Evolutionary conservation across 1,140 invertebrate genomes (phyloP).

Genomic region (Chrysomallon squamiferum): DNA sequence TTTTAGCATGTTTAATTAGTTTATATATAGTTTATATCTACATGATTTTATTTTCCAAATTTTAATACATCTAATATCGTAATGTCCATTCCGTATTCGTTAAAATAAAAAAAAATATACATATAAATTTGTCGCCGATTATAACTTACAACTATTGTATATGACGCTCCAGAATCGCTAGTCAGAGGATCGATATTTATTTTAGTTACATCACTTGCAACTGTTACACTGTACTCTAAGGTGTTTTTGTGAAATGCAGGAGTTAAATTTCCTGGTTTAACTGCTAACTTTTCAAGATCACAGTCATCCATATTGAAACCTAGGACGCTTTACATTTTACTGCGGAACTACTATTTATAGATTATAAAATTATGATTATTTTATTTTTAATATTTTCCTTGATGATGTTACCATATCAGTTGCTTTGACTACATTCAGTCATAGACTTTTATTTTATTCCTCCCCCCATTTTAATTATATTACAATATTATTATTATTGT

Average conservation of each 20-base stretch:
- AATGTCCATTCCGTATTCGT: too few species aligned
- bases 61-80: too few species aligned
- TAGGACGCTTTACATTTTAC: slow-evolving; percentile 39
- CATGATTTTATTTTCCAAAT: too few species aligned
- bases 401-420: too few species aligned
- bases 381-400: too few species aligned
- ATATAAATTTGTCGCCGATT: too few species aligned
- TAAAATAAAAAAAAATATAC: slow-evolving; percentile 6
- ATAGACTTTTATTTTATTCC: too few species aligned
- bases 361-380: background rate
- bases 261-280: slow-evolving; percentile 58
- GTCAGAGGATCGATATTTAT: slow-evolving; percentile 53
- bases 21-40: too few species aligned
- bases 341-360: slow-evolving; percentile 1
- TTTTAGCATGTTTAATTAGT: too few species aligned
- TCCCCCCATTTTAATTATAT: too few species aligned
- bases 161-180: slow-evolving; percentile 58
- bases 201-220: slow-evolving; percentile 52
- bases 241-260: slow-evolving; percentile 50
- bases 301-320: slow-evolving; percentile 67
- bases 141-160: slow-evolving; percentile 52
- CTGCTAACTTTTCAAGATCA: slow-evolving; percentile 53
- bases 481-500: too few species aligned
- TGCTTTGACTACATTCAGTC: too few species aligned
- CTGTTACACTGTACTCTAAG: slow-evolving; percentile 52